Base-by-base conservation (phyloP, 2,888 invertebrate genomes). In the Epirrita christyi region DNA sequence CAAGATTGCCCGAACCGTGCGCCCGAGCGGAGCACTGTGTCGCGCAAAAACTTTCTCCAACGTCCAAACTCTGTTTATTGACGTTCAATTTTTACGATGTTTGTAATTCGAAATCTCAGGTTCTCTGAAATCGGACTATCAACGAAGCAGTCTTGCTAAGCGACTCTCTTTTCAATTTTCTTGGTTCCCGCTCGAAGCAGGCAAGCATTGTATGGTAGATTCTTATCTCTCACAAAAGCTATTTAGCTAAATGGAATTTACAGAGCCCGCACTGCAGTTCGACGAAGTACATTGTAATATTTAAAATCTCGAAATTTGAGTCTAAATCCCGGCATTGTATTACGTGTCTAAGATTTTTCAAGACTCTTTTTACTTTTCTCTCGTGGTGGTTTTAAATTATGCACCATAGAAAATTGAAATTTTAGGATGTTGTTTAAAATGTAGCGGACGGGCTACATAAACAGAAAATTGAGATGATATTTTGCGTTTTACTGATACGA, bases 231-330 rank as follows among this genome's bases (percentile, higher is more conserved):
- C 88, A 83, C 82, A 85, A 90, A 91, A 91, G 90, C 91, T 91
- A 91, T 92, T 92, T 91, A 91, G 87, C 89, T 89, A 90, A 92
- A 92, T 92, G 90, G 92, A 91, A 91, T 92, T 92, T 91, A 91
- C 90, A 86, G 85, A 88, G 88, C 88, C 90, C 84, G 90, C 88
- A 89, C 85, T 91, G 91, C 91, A 91, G 90, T 91, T 90, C 89
- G 88, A 88, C 86, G 82, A 84, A 86, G 88, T 88, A 90, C 86
- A 88, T 79, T 88, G 89, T 87, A 87, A 91, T 92, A 91, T 91
- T 91, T 90, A 91, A 91, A 90, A 90, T 88, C 84, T 84, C 73
- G 82, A 89, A 90, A 88, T 88, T 87, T 87, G 81, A 89, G 85
- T 85, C 83, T 85, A 85, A 89, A 81, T 76, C 81, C 76, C 67